phyloP scores from a whole-genome alignment of 2,797 vertebrate species.

The Protonibea diacanthus region DNA sequence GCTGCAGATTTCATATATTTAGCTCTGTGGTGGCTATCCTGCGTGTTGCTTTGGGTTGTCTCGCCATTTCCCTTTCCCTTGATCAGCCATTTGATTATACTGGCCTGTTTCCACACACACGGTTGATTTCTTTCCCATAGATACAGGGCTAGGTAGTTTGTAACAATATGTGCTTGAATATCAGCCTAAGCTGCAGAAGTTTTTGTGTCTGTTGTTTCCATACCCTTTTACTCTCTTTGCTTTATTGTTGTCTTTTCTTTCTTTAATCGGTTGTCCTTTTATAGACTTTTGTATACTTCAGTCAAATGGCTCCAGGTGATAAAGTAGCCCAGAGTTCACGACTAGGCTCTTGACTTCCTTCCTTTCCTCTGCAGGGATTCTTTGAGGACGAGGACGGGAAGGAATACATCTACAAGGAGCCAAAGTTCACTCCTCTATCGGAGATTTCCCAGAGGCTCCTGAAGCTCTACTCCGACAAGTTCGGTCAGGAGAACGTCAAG shows the following conservation, averaged over 20 bases:
- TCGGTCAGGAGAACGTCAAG: conserved; percentile 97
- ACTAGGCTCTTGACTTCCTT: not conserved
- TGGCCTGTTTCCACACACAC: not conserved
- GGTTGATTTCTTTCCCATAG: not conserved
- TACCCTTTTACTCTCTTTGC: not conserved
- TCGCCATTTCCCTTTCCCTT: conserved; percentile 5
- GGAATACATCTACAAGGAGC: conserved; percentile 99
- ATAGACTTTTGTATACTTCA: not conserved
- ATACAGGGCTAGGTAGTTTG: not conserved
- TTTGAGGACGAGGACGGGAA: conserved; percentile 99
- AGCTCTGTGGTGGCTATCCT: not conserved
- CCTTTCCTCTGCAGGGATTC: conserved; percentile 87
- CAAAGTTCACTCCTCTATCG: conserved; percentile 96
- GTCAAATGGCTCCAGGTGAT: not conserved
- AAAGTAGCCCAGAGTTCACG: not conserved
- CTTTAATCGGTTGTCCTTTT: not conserved
- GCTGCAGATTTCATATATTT: not conserved
- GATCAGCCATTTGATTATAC: not conserved
- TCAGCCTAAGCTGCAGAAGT: not conserved
- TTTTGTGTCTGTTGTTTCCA: conserved; percentile 11
- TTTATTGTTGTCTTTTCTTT: not conserved
- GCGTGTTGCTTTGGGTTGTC: not conserved
- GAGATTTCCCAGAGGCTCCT: conserved; percentile 97
- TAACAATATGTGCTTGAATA: not conserved
- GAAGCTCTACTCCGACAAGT: conserved; percentile 98